A percentile compares a stretch with the other conserved stretches of the same genome.
Evolutionary conservation across 2,888 invertebrate species (phyloP).

Genomic region (Oligia fasciuncula): DNA sequence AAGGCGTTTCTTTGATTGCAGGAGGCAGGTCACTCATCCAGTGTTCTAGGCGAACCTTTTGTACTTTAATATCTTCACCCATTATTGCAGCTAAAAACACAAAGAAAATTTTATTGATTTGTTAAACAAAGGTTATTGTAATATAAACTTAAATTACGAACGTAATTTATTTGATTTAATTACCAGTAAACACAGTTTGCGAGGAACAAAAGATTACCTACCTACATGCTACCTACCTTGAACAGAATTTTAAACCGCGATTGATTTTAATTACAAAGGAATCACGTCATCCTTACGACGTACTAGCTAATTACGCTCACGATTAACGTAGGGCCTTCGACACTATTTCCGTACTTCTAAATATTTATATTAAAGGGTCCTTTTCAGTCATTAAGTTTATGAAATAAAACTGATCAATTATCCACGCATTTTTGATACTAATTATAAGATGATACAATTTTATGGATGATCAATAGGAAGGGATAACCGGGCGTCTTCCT

Average conservation of each 20-base stretch:
- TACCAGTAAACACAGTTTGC: constrained; percentile 24
- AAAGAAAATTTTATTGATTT: constrained; percentile 15
- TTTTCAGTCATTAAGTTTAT: constrained; percentile 58
- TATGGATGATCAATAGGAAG: constrained; percentile 29
- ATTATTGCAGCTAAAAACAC: constrained; percentile 77
- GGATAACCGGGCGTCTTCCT: constrained; percentile 18
- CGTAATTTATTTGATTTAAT: constrained; percentile 9
- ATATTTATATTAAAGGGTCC: constrained; percentile 5
- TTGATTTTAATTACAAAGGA: constrained; percentile 55
- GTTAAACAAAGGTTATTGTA: not conserved
- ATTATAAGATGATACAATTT: constrained; percentile 46
- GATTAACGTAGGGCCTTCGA: constrained; percentile 35
- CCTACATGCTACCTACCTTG: constrained; percentile 43
- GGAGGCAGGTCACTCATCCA: constrained; percentile 93
- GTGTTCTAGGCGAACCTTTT: constrained; percentile 87
- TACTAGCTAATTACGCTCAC: constrained; percentile 45
- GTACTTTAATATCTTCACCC: constrained; percentile 75
- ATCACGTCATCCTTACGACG: constrained; percentile 64
- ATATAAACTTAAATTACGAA: not conserved
- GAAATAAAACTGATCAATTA: not conserved
- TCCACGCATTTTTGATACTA: constrained; percentile 22
- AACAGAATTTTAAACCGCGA: constrained; percentile 46
- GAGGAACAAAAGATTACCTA: constrained; percentile 44
- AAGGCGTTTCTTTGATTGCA: constrained; percentile 89
- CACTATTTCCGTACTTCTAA: not conserved